Evolutionary conservation across 1,140 invertebrate genomes (phyloP), one percentile per base, ranked within the genome.

Genomic region (Teleogryllus occipitalis): DNA sequence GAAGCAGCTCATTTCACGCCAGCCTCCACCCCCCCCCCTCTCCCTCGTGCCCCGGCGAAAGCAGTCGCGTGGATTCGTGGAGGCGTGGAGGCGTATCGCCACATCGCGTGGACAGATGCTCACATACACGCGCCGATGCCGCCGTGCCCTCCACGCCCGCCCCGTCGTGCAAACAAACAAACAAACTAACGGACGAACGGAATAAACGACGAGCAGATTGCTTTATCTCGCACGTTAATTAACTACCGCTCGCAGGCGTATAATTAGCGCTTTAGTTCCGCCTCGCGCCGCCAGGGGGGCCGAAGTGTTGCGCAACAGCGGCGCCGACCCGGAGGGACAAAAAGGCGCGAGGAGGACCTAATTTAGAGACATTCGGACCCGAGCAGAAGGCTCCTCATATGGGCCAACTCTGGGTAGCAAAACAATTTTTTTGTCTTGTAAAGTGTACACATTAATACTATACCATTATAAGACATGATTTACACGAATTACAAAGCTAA

Each of bases 181-280:
- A 65, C 54, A 65, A 7, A 65, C 54, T 7, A 10, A 65, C 18
- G 54, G 10, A 65, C 54, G 54, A 14, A 65, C 54, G 54, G 18
- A 18, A 65, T 14, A 18, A 65, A 65, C 10, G 54, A 65, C 18
- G 18, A 10, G 10, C 54, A 39, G 27, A 39, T 39, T 39, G 18
- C 54, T 65, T 65, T 65, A 65, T 65, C 54, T 65, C 7, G 27
- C 54, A 18, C 18, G 54, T 65, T 65, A 65, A 65, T 65, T 65
- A 65, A 65, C 10, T 14, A 65, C 54, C 54, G 54, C 54, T 65
- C 54, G 54, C 10, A 65, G 54, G 54, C 54, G 18, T 65, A 65
- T 65, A 65, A 65, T 65, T 65, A 65, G 18, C 54, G 54, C 54
- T 65, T 65, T 65, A 65, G 54, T 65, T 65, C 54, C 54, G 54